Conservation (phyloP, 2,113 vertebrate genomes). For the Xiphophorus hellerii region DNA sequence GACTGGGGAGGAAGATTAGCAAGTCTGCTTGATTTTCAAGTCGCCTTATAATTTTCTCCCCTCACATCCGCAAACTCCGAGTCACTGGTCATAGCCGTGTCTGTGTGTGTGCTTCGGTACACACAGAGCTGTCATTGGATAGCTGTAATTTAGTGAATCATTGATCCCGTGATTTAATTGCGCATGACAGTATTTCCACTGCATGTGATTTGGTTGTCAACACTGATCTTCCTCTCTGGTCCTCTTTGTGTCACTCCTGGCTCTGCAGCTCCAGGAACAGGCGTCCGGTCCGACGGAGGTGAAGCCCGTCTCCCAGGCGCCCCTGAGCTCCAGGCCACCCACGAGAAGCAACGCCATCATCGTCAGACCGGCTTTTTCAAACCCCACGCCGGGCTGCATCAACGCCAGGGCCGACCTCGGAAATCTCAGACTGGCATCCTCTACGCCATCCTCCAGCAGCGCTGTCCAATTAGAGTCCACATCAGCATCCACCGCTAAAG, state of each 20-base stretch:
- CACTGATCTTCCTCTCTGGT: constrained; percentile 45
- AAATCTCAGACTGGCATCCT: constrained; percentile 37
- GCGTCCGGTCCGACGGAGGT: constrained; percentile 40
- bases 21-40: constrained; percentile 61
- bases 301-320: constrained; percentile 42
- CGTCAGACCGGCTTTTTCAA: constrained; percentile 49
- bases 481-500: constrained; percentile 33
- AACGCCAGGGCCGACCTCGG: constrained; percentile 27
- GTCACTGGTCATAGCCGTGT: constrained; percentile 60
- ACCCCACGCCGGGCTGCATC: constrained; percentile 44
- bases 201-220: constrained; percentile 65
- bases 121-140: constrained; percentile 25
- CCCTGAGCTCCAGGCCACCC: constrained; percentile 68
- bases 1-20: constrained; percentile 61
- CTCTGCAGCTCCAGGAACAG: constrained; percentile 55
- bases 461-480: constrained; percentile 41
- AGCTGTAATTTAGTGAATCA: constrained; percentile 56
- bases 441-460: constrained; percentile 21
- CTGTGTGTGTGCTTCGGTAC: constrained; percentile 20
- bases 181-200: constrained; percentile 59
- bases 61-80: constrained; percentile 51
- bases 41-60: constrained; percentile 64
- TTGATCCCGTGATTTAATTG: constrained; percentile 60
- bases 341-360: constrained; percentile 48
- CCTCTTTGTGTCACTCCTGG: constrained; percentile 42